Percentiles rank a stretch among this genome's conserved stretches.
Evolutionary conservation across 2,888 invertebrate species (phyloP).

Genomic region (Leucophenga montana): DNA sequence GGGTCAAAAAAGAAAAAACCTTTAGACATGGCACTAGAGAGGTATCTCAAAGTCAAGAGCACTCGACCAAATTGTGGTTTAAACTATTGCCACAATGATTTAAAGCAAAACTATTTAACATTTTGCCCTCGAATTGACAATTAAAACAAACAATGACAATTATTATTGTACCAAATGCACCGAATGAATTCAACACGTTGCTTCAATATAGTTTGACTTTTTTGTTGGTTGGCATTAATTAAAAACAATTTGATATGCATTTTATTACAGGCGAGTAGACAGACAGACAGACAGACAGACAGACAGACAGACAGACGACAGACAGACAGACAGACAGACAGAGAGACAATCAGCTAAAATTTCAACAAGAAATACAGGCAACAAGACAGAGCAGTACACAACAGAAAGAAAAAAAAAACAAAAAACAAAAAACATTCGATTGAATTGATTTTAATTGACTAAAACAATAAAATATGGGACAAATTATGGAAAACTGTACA

Average conservation of each 20-base stretch:
- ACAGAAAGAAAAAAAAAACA: background rate
- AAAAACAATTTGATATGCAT: no score
- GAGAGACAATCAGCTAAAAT: background rate
- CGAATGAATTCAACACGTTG: background rate
- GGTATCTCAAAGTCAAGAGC: background rate
- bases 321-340: conserved; percentile 27
- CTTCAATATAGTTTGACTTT: background rate
- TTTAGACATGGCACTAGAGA: no score
- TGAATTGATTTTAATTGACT: no score
- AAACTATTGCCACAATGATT: no score
- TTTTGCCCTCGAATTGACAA: background rate
- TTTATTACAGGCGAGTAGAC: no score
- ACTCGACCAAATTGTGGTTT: background rate
- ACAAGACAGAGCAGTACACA: conserved; percentile 9
- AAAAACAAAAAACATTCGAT: no score
- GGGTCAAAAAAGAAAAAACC: no score
- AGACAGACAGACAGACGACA: conserved; percentile 29
- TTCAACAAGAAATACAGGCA: background rate
- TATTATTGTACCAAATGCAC: background rate
- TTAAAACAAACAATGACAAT: background rate
- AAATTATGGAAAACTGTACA: no score
- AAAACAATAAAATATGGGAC: no score
- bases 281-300: background rate
- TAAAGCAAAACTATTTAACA: no score
- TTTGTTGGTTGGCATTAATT: no score